A percentile compares a stretch with the other conserved stretches of the same genome.
These are phyloP conservation scores for Andrena camellia DNA, from an alignment of 2,888 invertebrate genomes.

Conservation along the genomic window DNA sequence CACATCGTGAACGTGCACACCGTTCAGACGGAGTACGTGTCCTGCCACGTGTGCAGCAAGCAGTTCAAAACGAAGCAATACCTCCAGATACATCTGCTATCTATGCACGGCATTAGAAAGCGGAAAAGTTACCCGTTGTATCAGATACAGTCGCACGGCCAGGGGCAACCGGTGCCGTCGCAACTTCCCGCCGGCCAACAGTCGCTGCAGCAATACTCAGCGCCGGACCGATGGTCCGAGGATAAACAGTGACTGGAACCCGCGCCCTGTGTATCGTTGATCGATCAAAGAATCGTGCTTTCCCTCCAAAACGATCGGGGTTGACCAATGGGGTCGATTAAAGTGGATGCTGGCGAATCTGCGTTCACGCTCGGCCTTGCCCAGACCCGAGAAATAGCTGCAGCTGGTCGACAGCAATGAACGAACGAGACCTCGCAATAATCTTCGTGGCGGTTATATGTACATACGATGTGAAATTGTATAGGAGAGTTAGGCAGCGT, in stretches of 20 bases:
- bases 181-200: slow-evolving; percentile 59
- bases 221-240: slow-evolving; percentile 77
- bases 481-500: slow-evolving; percentile 32
- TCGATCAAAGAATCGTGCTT: slow-evolving; percentile 15
- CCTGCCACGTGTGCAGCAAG: slow-evolving; percentile 89
- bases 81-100: slow-evolving; percentile 89
- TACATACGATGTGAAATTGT: slow-evolving; percentile 48
- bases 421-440: slow-evolving; percentile 57
- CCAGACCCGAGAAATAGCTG: background rate
- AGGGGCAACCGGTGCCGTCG: slow-evolving; percentile 61
- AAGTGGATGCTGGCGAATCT: slow-evolving; percentile 52
- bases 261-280: slow-evolving; percentile 20
- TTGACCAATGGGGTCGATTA: slow-evolving; percentile 29
- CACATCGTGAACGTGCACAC: slow-evolving; percentile 90
- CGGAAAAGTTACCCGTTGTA: slow-evolving; percentile 86
- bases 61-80: slow-evolving; percentile 90
- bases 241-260: slow-evolving; percentile 74
- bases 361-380: slow-evolving; percentile 30
- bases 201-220: slow-evolving; percentile 68
- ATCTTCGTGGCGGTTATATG: slow-evolving; percentile 28
- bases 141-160: slow-evolving; percentile 77
- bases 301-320: slow-evolving; percentile 11
- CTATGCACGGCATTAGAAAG: slow-evolving; percentile 89
- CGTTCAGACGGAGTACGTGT: slow-evolving; percentile 87
- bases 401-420: background rate